phyloP scores from a whole-genome alignment of 1,140 invertebrate genomes.

The Drosophila bifasciata region DNA sequence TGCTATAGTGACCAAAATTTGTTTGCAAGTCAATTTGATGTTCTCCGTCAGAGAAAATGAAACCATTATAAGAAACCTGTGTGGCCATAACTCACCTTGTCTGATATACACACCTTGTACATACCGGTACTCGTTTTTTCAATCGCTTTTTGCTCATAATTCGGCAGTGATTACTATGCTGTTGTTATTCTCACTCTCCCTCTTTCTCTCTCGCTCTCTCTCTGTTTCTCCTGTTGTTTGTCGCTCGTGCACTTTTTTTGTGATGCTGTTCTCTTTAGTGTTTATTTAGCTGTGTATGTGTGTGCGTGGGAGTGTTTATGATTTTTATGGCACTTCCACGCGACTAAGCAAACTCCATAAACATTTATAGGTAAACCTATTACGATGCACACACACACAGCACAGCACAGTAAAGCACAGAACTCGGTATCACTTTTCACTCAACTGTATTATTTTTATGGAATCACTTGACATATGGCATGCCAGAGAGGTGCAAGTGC shows the following conservation, averaged over 20 bases:
- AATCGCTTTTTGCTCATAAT: constrained; percentile 20
- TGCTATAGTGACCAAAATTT: no score
- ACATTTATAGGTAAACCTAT: constrained; percentile 62
- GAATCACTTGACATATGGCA: background rate
- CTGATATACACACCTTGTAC: no score
- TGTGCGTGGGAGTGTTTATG: constrained; percentile 51
- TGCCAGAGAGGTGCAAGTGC: constrained; percentile 3
- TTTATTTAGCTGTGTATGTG: constrained; percentile 15
- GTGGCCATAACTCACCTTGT: no score
- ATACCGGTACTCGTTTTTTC: constrained; percentile 32
- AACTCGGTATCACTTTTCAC: constrained; percentile 38
- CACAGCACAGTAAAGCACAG: constrained; percentile 2
- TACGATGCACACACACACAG: constrained; percentile 31
- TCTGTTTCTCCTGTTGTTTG: constrained; percentile 3
- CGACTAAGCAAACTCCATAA: constrained; percentile 70
- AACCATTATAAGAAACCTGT: no score
- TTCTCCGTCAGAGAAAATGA: no score
- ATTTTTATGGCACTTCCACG: constrained; percentile 74
- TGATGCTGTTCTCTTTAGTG: constrained; percentile 1
- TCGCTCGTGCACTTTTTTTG: constrained; percentile 6
- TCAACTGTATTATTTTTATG: constrained; percentile 44
- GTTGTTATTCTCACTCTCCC: no score
- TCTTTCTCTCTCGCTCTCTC: no score
- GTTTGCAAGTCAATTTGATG: no score
- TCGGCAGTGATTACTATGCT: constrained; percentile 27